Evolutionary conservation across 2,797 vertebrate genomes (phyloP).

Genomic region (Gymnodraco acuticeps): DNA sequence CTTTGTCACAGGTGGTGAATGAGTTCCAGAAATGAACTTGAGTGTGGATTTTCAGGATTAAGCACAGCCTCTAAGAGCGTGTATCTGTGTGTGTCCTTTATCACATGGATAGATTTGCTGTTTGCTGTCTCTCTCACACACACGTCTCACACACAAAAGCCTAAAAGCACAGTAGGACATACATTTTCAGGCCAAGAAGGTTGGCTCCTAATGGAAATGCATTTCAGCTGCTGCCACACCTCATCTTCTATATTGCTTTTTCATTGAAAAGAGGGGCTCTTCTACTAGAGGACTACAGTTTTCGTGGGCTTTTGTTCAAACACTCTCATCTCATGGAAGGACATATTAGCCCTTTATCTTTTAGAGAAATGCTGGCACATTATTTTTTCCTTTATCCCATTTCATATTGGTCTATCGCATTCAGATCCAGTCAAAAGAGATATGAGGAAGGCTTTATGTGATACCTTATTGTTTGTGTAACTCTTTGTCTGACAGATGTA

Average conservation of each 20-base stretch:
- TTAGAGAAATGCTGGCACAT: slow-evolving; percentile 63
- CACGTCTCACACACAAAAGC: slow-evolving; percentile 8
- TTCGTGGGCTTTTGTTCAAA: slow-evolving; percentile 67
- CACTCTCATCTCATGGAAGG: slow-evolving; percentile 66
- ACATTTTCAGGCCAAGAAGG: slow-evolving; percentile 62
- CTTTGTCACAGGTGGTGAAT: slow-evolving; percentile 64
- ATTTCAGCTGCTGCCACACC: slow-evolving; percentile 72
- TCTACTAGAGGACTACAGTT: slow-evolving; percentile 61
- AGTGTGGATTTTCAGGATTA: slow-evolving; percentile 65
- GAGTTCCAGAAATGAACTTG: slow-evolving; percentile 61
- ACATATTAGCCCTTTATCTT: slow-evolving; percentile 70
- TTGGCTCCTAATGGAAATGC: slow-evolving; percentile 74
- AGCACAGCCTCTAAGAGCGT: slow-evolving; percentile 21
- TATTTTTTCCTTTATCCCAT: slow-evolving; percentile 66
- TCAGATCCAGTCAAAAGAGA: slow-evolving; percentile 58
- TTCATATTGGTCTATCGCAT: slow-evolving; percentile 58
- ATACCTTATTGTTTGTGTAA: slow-evolving; percentile 38
- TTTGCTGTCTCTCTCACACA: slow-evolving; percentile 1
- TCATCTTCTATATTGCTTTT: slow-evolving; percentile 74
- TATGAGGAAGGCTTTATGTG: slow-evolving; percentile 48
- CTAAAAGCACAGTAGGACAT: slow-evolving; percentile 46
- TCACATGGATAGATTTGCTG: slow-evolving; percentile 5
- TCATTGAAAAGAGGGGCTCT: slow-evolving; percentile 70
- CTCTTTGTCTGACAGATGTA: slow-evolving; percentile 28
- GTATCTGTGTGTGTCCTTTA: slow-evolving; percentile 28